Evolutionary conservation across 2,888 invertebrate genomes (phyloP).

Genomic region (Latheticus oryzae): DNA sequence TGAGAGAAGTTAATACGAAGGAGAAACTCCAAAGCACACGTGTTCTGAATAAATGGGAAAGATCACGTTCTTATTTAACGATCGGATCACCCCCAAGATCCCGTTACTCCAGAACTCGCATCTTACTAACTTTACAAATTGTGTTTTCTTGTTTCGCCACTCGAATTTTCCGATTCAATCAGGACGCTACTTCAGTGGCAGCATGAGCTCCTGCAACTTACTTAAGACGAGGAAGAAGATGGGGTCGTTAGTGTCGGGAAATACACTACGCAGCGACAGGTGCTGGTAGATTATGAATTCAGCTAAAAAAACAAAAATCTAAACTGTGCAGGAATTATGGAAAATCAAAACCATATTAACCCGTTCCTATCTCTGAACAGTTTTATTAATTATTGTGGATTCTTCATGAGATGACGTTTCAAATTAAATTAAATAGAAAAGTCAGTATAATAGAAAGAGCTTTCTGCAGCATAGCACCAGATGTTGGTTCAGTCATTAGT

Average conservation of each 20-base stretch:
- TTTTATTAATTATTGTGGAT: no score
- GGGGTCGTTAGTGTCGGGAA: slow-evolving; percentile 14
- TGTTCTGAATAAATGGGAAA: slow-evolving; percentile 60
- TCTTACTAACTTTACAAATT: slow-evolving; percentile 64
- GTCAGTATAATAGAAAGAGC: no score
- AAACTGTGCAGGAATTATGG: no score
- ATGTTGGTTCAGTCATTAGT: no score
- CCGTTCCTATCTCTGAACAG: no score
- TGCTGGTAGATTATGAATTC: not conserved
- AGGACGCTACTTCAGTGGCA: slow-evolving; percentile 40
- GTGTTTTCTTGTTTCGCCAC: slow-evolving; percentile 64
- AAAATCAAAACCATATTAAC: no score
- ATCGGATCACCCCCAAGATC: slow-evolving; percentile 62
- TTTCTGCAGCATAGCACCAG: no score
- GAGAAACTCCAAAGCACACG: slow-evolving; percentile 52
- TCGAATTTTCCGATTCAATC: slow-evolving; percentile 61
- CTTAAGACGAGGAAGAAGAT: slow-evolving; percentile 7
- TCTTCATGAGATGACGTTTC: no score
- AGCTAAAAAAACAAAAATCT: no score
- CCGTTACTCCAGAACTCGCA: slow-evolving; percentile 56
- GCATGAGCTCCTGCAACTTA: slow-evolving; percentile 24
- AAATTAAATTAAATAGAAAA: no score
- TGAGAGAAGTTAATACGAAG: slow-evolving; percentile 48
- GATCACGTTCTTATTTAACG: slow-evolving; percentile 64
- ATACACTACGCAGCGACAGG: not conserved